These are phyloP conservation scores for Nymphalis c-album DNA, from an alignment of 2,888 invertebrate genomes.

Conservation along the genomic window DNA sequence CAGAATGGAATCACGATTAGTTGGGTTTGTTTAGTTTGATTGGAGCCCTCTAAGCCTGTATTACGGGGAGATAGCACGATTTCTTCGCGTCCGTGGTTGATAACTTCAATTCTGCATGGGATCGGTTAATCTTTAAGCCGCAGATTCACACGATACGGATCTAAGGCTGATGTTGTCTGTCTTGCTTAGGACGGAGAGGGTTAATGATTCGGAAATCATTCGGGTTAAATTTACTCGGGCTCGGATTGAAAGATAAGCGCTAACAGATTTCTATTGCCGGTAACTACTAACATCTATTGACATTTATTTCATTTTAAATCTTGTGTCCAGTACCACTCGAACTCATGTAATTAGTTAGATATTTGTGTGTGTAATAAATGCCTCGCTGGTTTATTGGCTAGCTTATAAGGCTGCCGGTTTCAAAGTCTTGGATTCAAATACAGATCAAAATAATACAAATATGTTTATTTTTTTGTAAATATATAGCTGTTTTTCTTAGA, in stretches of 20 bases:
- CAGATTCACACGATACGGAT: constrained; percentile 75
- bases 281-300: constrained; percentile 40
- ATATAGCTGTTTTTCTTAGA: too few species aligned
- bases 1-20: constrained; percentile 77
- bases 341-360: too few species aligned
- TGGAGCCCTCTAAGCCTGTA: constrained; percentile 73
- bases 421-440: too few species aligned
- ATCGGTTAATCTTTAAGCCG: constrained; percentile 74
- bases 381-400: too few species aligned
- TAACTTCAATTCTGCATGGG: constrained; percentile 73
- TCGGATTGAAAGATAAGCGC: constrained; percentile 78
- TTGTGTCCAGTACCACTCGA: too few species aligned
- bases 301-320: constrained; percentile 32
- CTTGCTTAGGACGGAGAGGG: constrained; percentile 77
- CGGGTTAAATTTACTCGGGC: constrained; percentile 74
- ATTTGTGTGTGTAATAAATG: too few species aligned
- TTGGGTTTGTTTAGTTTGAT: constrained; percentile 79
- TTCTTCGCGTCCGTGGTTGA: constrained; percentile 76
- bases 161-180: constrained; percentile 80
- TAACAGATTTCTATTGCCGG: constrained; percentile 75
- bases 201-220: constrained; percentile 81
- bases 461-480: too few species aligned
- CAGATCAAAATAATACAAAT: too few species aligned
- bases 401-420: too few species aligned
- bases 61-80: constrained; percentile 77